phyloP scores from a whole-genome alignment of 2,797 vertebrate genomes.

The Leptodactylus fallax region DNA sequence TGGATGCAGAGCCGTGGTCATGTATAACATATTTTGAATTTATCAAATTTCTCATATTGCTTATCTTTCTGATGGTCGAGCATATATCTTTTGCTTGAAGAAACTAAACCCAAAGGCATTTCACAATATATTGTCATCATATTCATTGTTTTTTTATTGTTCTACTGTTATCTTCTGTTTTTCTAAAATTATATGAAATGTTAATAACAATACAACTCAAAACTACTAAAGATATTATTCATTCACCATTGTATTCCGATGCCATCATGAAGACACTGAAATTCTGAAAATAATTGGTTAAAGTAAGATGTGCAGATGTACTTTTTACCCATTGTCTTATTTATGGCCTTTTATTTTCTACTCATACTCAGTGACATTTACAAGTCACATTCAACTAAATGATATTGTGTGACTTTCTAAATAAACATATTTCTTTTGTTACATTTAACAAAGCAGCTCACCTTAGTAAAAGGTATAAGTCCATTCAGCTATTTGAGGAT shows the following conservation, averaged over 20 bases:
- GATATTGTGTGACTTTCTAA: conserved; percentile 6
- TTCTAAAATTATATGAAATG: neutral
- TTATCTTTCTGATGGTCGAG: too few relatives aligned
- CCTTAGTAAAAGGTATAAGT: conserved; percentile 30
- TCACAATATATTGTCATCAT: neutral
- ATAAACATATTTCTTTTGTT: conserved; percentile 25
- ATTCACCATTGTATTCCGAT: neutral
- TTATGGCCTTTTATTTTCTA: neutral
- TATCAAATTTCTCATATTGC: too few relatives aligned
- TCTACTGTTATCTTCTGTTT: neutral
- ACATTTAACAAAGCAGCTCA: conserved; percentile 15
- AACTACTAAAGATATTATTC: neutral
- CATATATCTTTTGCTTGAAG: too few relatives aligned
- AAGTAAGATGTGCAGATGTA: neutral
- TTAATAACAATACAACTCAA: neutral
- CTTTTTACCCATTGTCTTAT: neutral
- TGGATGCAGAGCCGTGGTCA: too few relatives aligned
- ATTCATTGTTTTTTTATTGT: neutral
- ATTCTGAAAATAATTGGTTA: neutral
- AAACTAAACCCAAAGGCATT: neutral
- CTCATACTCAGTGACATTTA: conserved; percentile 15
- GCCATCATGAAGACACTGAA: neutral
- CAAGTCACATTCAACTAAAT: neutral
- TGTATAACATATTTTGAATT: too few relatives aligned
- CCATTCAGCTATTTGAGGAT: conserved; percentile 17